Conservation (phyloP, 2,797 vertebrate species). For the Aeoliscus strigatus region DNA sequence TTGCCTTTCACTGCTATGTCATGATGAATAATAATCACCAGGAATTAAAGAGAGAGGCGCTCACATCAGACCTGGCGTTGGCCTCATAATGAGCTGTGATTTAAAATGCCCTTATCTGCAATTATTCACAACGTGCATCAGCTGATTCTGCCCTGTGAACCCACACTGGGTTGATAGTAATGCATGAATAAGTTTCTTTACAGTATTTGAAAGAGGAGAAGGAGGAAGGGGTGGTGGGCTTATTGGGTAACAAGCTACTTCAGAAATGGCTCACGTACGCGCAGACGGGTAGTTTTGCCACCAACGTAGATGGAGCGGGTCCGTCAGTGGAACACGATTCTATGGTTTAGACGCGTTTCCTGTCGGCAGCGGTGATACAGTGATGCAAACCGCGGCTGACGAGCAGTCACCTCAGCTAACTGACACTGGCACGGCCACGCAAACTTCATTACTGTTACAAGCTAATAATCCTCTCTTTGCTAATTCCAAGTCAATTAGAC, state of each 20-base stretch:
- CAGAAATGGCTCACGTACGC: slow-evolving; percentile 11
- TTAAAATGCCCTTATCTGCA: slow-evolving; percentile 45
- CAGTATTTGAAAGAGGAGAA: slow-evolving; percentile 2
- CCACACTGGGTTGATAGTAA: slow-evolving; percentile 8
- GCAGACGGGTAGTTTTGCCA: too few species aligned
- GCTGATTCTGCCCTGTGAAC: slow-evolving; percentile 29
- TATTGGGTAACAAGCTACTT: slow-evolving; percentile 6
- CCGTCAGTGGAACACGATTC: too few species aligned
- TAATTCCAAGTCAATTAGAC: slow-evolving; percentile 64
- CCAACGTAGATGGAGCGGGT: slow-evolving; percentile 28
- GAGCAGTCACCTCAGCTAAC: slow-evolving; percentile 22
- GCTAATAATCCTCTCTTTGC: slow-evolving; percentile 56
- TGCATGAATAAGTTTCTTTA: not conserved
- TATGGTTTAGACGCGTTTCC: too few species aligned
- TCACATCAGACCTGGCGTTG: slow-evolving; percentile 32
- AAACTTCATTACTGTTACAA: slow-evolving; percentile 55
- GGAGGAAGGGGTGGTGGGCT: not conserved
- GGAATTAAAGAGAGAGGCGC: slow-evolving; percentile 42
- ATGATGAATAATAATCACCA: slow-evolving; percentile 45
- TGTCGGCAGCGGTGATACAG: too few species aligned
- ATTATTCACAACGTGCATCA: slow-evolving; percentile 37
- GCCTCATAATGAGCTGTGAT: slow-evolving; percentile 41
- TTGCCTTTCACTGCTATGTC: slow-evolving; percentile 28
- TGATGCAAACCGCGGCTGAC: too few species aligned
- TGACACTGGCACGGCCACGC: too few species aligned